Conservation (phyloP, 2,888 invertebrate species). For the Trissonchulus sp. region DNA sequence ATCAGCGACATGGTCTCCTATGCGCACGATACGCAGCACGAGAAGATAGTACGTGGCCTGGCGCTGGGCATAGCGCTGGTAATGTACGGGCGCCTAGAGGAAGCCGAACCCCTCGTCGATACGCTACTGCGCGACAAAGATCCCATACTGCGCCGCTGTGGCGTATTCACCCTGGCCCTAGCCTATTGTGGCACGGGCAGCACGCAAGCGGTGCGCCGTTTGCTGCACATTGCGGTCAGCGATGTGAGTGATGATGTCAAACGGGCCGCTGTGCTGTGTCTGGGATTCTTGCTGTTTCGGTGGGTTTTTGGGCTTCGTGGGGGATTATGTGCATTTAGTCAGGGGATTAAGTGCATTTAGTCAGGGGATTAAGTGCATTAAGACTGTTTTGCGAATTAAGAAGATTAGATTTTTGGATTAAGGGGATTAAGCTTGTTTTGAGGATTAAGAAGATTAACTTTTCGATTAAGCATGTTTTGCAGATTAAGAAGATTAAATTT, state of each 20-base stretch:
- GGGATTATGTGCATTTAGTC: neutral
- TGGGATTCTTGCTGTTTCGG: slow-evolving; percentile 93
- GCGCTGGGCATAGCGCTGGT: slow-evolving; percentile 92
- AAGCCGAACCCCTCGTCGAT: slow-evolving; percentile 86
- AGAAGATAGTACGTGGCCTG: slow-evolving; percentile 92
- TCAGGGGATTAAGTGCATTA: neutral
- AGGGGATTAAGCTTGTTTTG: too few relatives aligned
- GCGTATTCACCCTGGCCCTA: slow-evolving; percentile 87
- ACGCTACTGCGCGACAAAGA: slow-evolving; percentile 85
- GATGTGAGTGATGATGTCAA: slow-evolving; percentile 99
- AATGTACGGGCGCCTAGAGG: slow-evolving; percentile 93
- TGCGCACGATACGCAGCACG: slow-evolving; percentile 92
- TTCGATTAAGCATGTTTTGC: too few relatives aligned
- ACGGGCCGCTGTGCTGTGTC: slow-evolving; percentile 93
- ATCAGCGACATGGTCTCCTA: slow-evolving; percentile 91
- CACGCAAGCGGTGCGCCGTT: slow-evolving; percentile 85
- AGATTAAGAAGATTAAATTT: too few relatives aligned
- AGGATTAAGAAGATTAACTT: too few relatives aligned
- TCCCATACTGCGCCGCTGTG: slow-evolving; percentile 85
- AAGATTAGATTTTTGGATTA: too few relatives aligned
- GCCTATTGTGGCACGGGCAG: slow-evolving; percentile 97
- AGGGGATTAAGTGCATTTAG: neutral
- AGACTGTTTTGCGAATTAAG: too few relatives aligned
- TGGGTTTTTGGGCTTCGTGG: slow-evolving; percentile 47
- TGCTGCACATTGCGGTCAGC: slow-evolving; percentile 90